Conservation (phyloP, 2,113 vertebrate genomes). For the Myotis davidii region DNA sequence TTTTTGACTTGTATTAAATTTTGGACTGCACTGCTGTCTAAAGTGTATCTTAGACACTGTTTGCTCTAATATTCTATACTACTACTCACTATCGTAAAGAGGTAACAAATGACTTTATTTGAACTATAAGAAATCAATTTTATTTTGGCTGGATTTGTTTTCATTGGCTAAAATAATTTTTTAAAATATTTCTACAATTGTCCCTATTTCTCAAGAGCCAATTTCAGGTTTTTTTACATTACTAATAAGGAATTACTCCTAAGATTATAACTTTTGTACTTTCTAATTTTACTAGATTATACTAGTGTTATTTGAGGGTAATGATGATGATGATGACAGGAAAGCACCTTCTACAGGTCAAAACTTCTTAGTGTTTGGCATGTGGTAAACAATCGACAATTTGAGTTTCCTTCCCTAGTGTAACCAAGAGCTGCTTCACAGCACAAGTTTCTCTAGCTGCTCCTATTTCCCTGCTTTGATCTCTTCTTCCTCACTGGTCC, state of each 20-base stretch:
- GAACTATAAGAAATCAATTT: background rate
- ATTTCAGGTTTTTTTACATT: background rate
- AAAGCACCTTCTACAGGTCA: background rate
- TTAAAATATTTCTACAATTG: background rate
- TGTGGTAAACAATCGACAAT: background rate
- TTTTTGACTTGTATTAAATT: background rate
- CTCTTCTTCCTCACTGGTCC: conserved; percentile 14
- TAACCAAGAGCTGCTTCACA: background rate
- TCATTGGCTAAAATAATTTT: background rate
- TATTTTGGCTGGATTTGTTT: conserved; percentile 8
- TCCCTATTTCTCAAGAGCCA: background rate
- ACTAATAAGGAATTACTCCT: background rate
- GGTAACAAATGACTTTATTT: background rate
- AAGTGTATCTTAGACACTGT: background rate
- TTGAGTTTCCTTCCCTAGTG: background rate
- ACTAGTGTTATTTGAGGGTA: background rate
- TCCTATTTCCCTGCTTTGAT: background rate
- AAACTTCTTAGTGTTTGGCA: background rate
- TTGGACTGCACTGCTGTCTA: background rate
- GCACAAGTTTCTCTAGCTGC: background rate
- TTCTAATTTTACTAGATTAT: background rate
- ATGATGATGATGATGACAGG: background rate
- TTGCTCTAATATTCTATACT: background rate
- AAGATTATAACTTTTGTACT: background rate
- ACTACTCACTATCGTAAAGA: background rate